Evolutionary conservation across 2,797 vertebrate genomes (phyloP).

Genomic region (Premnoplex brunnescens): DNA sequence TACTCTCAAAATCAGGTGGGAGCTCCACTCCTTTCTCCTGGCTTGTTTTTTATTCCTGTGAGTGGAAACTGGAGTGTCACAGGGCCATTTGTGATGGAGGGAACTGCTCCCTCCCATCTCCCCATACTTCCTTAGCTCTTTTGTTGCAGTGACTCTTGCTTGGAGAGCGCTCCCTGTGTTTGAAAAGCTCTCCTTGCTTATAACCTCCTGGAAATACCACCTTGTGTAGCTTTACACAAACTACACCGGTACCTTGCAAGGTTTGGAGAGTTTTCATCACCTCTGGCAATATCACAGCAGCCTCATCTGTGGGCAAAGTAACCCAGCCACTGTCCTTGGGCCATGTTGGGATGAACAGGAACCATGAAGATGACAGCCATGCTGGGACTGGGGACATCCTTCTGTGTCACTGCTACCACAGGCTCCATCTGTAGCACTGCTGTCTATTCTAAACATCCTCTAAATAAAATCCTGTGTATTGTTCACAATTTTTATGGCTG

Average conservation of each 20-base stretch:
- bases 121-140: not conserved
- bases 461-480: not conserved
- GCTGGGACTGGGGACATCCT: not conserved
- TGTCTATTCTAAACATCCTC: not conserved
- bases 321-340: not conserved
- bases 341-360: not conserved
- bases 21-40: not conserved
- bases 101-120: not conserved
- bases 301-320: not conserved
- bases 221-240: not conserved
- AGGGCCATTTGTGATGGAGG: not conserved
- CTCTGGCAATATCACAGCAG: not conserved
- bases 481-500: not conserved
- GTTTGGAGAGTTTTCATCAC: not conserved
- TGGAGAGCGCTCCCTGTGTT: not conserved
- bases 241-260: not conserved
- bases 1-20: not conserved
- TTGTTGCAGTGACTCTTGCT: not conserved
- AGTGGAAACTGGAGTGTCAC: not conserved
- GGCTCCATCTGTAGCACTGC: not conserved
- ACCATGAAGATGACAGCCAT: not conserved
- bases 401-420: not conserved
- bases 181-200: not conserved
- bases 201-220: not conserved
- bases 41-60: not conserved